phyloP scores from a whole-genome alignment of 1,140 invertebrate genomes.

The Monochamus saltuarius region DNA sequence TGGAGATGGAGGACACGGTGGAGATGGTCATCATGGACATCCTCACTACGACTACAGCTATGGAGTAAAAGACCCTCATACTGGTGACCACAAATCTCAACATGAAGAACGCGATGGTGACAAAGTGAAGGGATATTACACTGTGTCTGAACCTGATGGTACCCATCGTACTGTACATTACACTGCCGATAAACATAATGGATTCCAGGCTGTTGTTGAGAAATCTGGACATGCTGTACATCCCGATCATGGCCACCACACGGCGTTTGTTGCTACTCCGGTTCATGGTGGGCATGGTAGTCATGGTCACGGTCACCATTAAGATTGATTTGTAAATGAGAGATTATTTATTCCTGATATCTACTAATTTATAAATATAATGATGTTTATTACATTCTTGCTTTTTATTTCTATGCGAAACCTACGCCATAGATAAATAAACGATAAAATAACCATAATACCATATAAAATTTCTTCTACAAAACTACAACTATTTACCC shows the following conservation, averaged over 20 bases:
- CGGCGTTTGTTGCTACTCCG: background rate
- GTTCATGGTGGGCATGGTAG: too few relatives aligned
- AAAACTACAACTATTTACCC: too few relatives aligned
- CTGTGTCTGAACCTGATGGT: constrained; percentile 63
- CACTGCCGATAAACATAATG: constrained; percentile 58
- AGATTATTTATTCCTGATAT: too few relatives aligned
- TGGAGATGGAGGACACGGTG: background rate
- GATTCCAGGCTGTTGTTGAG: constrained; percentile 53
- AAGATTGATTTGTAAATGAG: too few relatives aligned
- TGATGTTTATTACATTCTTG: too few relatives aligned
- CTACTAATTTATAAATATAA: too few relatives aligned
- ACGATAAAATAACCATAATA: too few relatives aligned
- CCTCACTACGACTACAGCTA: constrained; percentile 57
- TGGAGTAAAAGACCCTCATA: constrained; percentile 57
- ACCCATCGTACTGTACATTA: constrained; percentile 64
- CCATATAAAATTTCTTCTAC: too few relatives aligned
- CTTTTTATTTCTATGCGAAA: too few relatives aligned
- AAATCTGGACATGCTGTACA: constrained; percentile 21
- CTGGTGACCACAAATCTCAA: constrained; percentile 59
- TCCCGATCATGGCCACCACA: background rate
- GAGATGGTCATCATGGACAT: constrained; percentile 46
- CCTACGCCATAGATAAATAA: too few relatives aligned
- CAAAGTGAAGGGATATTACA: constrained; percentile 64
- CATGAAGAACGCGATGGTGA: constrained; percentile 61
- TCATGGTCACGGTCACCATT: too few relatives aligned